Conservation (phyloP, 2,797 vertebrate genomes). For the Phrynocephalus guinanensis region DNA sequence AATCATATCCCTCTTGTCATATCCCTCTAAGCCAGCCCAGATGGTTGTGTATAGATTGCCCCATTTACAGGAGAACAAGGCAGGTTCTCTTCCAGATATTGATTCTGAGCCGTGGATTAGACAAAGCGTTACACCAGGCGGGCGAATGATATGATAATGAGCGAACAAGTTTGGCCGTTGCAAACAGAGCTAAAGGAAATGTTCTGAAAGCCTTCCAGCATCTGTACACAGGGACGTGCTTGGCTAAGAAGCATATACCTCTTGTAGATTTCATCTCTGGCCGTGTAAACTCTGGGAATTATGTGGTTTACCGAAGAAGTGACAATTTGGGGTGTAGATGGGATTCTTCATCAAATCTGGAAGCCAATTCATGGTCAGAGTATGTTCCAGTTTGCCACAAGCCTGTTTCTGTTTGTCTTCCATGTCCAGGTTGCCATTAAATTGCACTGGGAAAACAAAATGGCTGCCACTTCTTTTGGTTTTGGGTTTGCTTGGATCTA, state of each 20-base stretch:
- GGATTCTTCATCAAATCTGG: too few relatives aligned
- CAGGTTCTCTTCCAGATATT: slow-evolving; percentile 5
- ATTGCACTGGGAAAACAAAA: too few relatives aligned
- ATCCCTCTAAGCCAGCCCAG: neutral
- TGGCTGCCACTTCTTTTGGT: too few relatives aligned
- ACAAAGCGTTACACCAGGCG: neutral
- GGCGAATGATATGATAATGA: neutral
- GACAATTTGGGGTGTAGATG: too few relatives aligned
- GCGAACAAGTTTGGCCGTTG: neutral
- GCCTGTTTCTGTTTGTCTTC: too few relatives aligned
- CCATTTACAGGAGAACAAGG: neutral
- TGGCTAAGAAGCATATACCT: neutral
- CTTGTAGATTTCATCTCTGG: too few relatives aligned
- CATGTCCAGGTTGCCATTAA: too few relatives aligned
- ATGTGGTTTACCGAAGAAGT: neutral
- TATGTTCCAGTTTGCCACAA: too few relatives aligned
- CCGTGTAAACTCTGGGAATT: neutral
- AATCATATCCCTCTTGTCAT: slow-evolving; percentile 2
- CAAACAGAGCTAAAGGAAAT: neutral
- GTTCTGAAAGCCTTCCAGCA: neutral
- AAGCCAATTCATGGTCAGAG: too few relatives aligned
- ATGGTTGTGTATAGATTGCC: slow-evolving; percentile 9
- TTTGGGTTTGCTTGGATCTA: too few relatives aligned
- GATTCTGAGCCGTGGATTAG: neutral
- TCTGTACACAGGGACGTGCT: neutral